Evolutionary conservation across 2,797 vertebrate species (phyloP).

Genomic region (Sebastes flavidus): DNA sequence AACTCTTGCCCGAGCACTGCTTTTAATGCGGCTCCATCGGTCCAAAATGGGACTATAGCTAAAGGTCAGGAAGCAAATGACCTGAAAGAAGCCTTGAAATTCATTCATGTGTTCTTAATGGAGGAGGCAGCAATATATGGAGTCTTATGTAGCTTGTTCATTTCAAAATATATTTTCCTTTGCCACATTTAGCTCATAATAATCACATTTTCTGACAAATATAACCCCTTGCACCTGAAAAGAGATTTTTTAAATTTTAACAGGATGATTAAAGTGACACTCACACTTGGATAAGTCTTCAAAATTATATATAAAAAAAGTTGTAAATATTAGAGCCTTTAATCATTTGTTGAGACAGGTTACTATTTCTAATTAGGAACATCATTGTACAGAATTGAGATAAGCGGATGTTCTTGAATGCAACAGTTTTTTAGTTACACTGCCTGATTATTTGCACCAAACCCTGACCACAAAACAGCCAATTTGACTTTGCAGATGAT

Average conservation of each 20-base stretch:
- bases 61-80: slow-evolving; percentile 18
- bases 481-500: neutral
- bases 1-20: slow-evolving; percentile 41
- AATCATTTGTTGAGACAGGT: neutral
- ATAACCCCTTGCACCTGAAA: neutral
- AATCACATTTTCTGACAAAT: slow-evolving; percentile 23
- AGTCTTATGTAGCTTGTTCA: slow-evolving; percentile 18
- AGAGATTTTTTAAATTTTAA: slow-evolving; percentile 10
- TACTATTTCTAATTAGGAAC: neutral
- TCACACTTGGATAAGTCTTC: neutral
- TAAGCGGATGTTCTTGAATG: slow-evolving; percentile 23
- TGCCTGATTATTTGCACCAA: neutral
- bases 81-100: slow-evolving; percentile 13
- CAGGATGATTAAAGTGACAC: neutral
- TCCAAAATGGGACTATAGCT: slow-evolving; percentile 19
- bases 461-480: neutral
- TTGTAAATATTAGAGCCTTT: neutral
- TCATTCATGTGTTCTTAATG: neutral
- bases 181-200: neutral
- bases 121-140: neutral
- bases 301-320: neutral
- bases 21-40: slow-evolving; percentile 14
- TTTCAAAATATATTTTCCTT: slow-evolving; percentile 23
- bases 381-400: neutral
- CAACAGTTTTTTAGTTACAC: slow-evolving; percentile 64